Evolutionary conservation across 1,140 invertebrate species (phyloP), one percentile per base, ranked within the genome.

Genomic region (Cylas formicarius): DNA sequence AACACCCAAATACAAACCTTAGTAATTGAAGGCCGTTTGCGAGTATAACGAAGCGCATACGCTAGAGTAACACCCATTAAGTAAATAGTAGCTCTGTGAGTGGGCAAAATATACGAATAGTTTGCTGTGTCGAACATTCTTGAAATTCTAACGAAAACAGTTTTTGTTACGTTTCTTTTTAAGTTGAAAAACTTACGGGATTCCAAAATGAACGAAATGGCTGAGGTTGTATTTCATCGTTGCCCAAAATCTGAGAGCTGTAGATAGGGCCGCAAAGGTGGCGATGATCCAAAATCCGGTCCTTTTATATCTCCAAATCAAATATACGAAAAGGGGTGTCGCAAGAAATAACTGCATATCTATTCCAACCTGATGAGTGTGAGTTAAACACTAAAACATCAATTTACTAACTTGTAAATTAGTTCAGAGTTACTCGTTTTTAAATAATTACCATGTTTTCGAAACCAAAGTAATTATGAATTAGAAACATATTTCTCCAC

Each of bases 301-400:
- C 29, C 67, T 73, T 13, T 72, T 74, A 63, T 67, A 77, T 32
- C 72, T 78, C 65, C 73, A 80, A 0, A 86, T 53, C 0, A 74
- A 59, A 11, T 77, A 67, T 2, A 86, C 70, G 47, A 91, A 67
- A 1, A 88, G 36, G 0, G 85, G 82, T 0, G 84, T 80, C 3
- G 84, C 55, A 0, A 78, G 61, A 57, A 88, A 90, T 9, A 90
- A 69, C 67, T 90, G 85, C 40, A 84, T 87, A 56, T 92, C 88
- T 54, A 90, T 89, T 7, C 86, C 86, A 40, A 91, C 36, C 46
- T 83, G 80, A 60, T 83, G 80, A 0, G 80, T 83, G 39, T 83
- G 80, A 1, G 79, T 82, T 11, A 82, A 58, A 53, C 81, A 83
- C 77, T 79, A 54, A 18, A 70, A 73, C 28, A 53, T 56, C 48